Conservation (phyloP, 2,113 vertebrate species). For the Orientallactaga bullata region DNA sequence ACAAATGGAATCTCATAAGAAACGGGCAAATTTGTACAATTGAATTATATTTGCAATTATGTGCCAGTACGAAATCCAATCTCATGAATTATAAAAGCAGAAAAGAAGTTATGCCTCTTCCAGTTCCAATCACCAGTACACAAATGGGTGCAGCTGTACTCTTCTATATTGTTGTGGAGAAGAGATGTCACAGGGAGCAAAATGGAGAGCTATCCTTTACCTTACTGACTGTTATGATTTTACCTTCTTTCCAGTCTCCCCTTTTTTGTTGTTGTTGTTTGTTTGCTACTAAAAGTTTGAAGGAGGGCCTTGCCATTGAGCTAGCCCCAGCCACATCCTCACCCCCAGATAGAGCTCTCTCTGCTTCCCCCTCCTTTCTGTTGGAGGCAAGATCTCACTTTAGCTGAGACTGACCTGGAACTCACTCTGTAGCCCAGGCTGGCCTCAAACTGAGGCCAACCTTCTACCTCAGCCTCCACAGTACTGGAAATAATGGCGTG, state of each 20-base stretch:
- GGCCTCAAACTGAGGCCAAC: too few species aligned
- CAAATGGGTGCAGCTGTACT: neutral
- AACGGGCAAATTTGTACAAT: neutral
- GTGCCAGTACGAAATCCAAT: slow-evolving; percentile 15
- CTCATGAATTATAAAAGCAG: neutral
- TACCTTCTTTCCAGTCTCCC: neutral
- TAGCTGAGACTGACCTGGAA: too few species aligned
- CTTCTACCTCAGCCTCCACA: too few species aligned
- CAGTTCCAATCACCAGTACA: rapidly evolving
- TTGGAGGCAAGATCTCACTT: too few species aligned
- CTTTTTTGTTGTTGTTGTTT: neutral
- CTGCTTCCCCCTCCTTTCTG: too few species aligned
- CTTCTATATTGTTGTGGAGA: neutral
- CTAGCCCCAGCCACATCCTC: neutral
- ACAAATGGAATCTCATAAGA: slow-evolving; percentile 49
- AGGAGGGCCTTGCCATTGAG: neutral
- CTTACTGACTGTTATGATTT: neutral
- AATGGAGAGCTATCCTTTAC: neutral
- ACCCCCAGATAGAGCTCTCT: too few species aligned
- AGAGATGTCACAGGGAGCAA: neutral
- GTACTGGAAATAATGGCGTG: too few species aligned
- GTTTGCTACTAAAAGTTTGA: neutral
- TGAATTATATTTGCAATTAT: slow-evolving; percentile 30
- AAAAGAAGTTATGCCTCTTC: neutral
- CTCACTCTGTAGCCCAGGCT: too few species aligned